Evolutionary conservation across 2,888 invertebrate species (phyloP), one percentile per base, ranked within the genome.

Genomic region (Xanthorhoe spadicearia): DNA sequence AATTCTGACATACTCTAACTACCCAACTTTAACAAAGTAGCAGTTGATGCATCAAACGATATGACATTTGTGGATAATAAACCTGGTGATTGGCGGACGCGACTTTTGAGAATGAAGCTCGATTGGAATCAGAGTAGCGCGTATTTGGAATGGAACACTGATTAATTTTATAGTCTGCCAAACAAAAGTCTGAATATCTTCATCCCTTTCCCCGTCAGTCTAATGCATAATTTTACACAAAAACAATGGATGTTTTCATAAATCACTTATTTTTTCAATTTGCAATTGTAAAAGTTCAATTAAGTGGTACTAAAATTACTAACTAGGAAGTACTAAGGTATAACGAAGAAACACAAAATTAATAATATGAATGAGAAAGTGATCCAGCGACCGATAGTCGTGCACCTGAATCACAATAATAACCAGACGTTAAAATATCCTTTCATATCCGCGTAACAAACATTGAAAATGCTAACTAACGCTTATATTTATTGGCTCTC

Each of bases 401-500:
- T 32, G n/a, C 7, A 9, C 35, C 48, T 49, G 1, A 56, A 13
- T 54, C 23, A 18, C 35, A 13, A 52, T 35, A 69, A 69, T 88
- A 88, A 89, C 87, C 38, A 77, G 85, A 85, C 89, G 83, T 87
- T 89, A 88, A 89, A 86, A 87, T 89, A 89, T 88, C 80, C 75
- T 74, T 69, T 75, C 77, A 78, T 77, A 79, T 81, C 77, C 80
- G 77, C 78, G 75, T 81, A 78, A 83, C 83, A 82, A 84, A 86
- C 83, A 83, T 76, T 76, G 82, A 80, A 82, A 85, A 84, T 67
- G 75, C 83, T 86, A 88, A 88, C 87, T 82, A 83, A 82, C 79
- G 77, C 78, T 80, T 83, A 88, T 89, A 93, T 93, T 92, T 89
- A 93, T 92, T 89, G 88, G 83, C 77, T 77, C 82, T 89, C 90